Base-by-base conservation (phyloP, 2,113 vertebrate species). In the Rhegmatorhina hoffmannsi region DNA sequence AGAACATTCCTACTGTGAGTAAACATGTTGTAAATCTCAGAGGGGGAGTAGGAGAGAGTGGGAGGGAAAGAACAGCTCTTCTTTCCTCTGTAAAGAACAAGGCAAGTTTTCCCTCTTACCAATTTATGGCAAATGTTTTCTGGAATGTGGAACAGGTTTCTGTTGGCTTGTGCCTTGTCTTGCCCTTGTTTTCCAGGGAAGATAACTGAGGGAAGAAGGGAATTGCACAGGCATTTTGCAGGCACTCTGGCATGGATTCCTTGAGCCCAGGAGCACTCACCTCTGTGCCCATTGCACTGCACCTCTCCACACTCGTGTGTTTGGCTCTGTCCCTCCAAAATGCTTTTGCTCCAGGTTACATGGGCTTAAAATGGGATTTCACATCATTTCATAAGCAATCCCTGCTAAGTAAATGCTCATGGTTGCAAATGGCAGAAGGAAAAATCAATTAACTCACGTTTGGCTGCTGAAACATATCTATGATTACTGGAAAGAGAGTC, bases 231-330 rank as follows among this genome's bases (percentile, higher is more conserved):
- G 11, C 12, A 29, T 4, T 8, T 9, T 28, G 36, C 47, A 73
- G 23, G 1, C 2, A 1, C n/a, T 64, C 17, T 62, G 36, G 20
- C 29, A 66, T 0, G 5, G 21, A 23, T 64, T 36, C 1, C 0
- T 29, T 83, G 8, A 2, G 1, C 46, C 5, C 16, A 52, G 38
- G 31, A 43, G 7, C 25, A 4, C 25, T 19, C 40, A 40, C 40
- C 40, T 40, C 40, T 40, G 40, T 40, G 40, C 40, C 40, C 9
- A 9, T 36, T 36, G 36, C 38, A 38, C 38, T 38, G 38, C 63
- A 38, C 21, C 33, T 38, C 3, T 29, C 40, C 34, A 31, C 24
- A 36, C 29, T 11, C 43, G 8, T 24, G 2, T 36, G 13, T 24
- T 29, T 36, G 69, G 31, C 7, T 68, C 60, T 58, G 13, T 26